Conservation (phyloP, 2,888 invertebrate species). For the Dorcus hopei region DNA sequence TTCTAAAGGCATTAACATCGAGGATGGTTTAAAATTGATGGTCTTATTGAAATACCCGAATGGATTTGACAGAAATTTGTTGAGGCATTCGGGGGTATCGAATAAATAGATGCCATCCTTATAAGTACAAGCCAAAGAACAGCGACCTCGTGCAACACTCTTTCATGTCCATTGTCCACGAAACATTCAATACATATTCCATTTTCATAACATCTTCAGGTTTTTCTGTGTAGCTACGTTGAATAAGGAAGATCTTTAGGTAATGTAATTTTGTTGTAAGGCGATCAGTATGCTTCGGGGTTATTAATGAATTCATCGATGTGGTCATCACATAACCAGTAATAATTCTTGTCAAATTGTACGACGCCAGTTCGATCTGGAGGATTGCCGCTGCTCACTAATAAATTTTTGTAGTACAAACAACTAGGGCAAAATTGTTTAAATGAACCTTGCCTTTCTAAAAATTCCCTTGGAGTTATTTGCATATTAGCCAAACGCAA, state of each 20-base stretch:
- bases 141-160: constrained; percentile 47
- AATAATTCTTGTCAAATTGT: constrained; percentile 55
- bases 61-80: constrained; percentile 55
- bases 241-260: constrained; percentile 54
- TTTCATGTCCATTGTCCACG: constrained; percentile 53
- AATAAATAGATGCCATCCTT: constrained; percentile 56
- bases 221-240: constrained; percentile 26
- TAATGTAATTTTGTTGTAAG: constrained; percentile 38
- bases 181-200: constrained; percentile 64
- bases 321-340: constrained; percentile 62
- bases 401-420: constrained; percentile 41
- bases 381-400: constrained; percentile 49
- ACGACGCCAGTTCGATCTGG: constrained; percentile 57
- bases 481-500: constrained; percentile 54
- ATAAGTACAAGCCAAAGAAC: constrained; percentile 52
- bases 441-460: constrained; percentile 48
- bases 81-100: constrained; percentile 52
- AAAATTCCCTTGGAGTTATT: constrained; percentile 56
- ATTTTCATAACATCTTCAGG: constrained; percentile 48
- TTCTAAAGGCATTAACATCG: constrained; percentile 47
- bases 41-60: constrained; percentile 51
- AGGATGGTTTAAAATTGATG: constrained; percentile 43
- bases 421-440: constrained; percentile 61
- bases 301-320: constrained; percentile 48
- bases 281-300: constrained; percentile 50